Evolutionary conservation across 1,140 invertebrate genomes (phyloP), one percentile per base, ranked within the genome.

Genomic region (Leptestheria dahalacensis): DNA sequence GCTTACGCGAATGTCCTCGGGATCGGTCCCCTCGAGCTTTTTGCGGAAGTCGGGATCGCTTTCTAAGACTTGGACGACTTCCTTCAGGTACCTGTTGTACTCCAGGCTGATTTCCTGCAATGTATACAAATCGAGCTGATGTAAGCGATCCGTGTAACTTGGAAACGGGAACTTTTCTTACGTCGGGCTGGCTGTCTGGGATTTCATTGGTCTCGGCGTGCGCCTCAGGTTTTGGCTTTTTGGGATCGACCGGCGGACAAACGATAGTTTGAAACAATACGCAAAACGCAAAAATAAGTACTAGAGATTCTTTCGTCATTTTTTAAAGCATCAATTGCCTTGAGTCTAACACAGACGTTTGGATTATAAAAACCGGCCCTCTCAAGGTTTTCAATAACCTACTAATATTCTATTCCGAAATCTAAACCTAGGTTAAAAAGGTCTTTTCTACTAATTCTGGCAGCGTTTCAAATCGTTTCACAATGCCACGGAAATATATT

Each of bases 11-110:
- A 92, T 88, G 70, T 92, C 86, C 1, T 78, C 79, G 69, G 86
- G 81, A 23, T 82, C 74, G 3, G 87, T 86, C 66, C 85, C 85
- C 67, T 91, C 83, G 24, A 94, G 71, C 68, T 89, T 87, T 54
- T 82, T 75, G 23, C 82, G 79, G 66, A 95, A 94, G 9, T 85
- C 79, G 1, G 80, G 79, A 73, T 95, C 90, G 64, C 80, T 83
- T 74, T 93, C 90, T 6, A 94, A 70, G 0, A 82, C 80, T 66
- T 87, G 77, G 0, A 93, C 84, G 0, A 95, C 87, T 74, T 95
- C 86, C 64, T 82, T 81, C 20, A 94, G 72, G 69, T 95, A 95
- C 21, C 86, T 75, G 60, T 88, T 83, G 71, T 95, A 95, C 68
- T 92, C 86, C 63, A 85, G 71, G 59, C 73, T 66, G 26, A 70